These are phyloP conservation scores for Congeria kusceri DNA, from an alignment of 2,888 invertebrate species.

Conservation along the genomic window DNA sequence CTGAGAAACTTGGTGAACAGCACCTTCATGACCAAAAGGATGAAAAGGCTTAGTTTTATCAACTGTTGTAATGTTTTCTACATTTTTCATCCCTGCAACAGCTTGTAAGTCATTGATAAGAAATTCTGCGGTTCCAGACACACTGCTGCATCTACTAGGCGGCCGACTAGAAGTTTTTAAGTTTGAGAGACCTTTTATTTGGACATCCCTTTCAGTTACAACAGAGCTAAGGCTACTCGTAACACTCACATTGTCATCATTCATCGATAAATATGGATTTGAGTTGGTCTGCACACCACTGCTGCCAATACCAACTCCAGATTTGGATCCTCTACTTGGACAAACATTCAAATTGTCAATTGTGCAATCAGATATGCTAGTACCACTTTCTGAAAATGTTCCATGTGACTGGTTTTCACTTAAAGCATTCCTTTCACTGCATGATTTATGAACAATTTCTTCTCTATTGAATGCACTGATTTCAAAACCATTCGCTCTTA, in stretches of 20 bases:
- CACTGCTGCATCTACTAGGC: background rate
- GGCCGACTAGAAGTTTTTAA: background rate
- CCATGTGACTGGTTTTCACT: conserved; percentile 8
- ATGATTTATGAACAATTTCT: conserved; percentile 20
- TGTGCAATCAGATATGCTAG: conserved; percentile 56
- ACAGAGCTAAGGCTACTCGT: conserved; percentile 39
- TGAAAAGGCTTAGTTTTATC: too few relatives aligned
- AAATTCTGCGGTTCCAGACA: background rate
- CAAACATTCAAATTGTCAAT: conserved; percentile 29
- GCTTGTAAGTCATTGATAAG: too few relatives aligned
- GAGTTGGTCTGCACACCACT: background rate
- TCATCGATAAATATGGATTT: background rate
- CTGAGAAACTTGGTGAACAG: too few relatives aligned
- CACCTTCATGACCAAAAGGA: too few relatives aligned
- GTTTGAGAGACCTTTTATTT: conserved; percentile 35
- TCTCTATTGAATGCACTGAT: background rate
- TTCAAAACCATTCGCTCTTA: conserved; percentile 7
- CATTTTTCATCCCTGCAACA: too few relatives aligned
- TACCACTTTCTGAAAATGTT: conserved; percentile 34
- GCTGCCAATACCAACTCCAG: background rate
- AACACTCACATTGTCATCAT: conserved; percentile 33
- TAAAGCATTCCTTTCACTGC: conserved; percentile 15
- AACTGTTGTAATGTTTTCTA: too few relatives aligned
- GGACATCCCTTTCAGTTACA: conserved; percentile 42
- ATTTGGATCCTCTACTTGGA: background rate